Conservation (phyloP, 37 sponge, comb jelly and placozoan genomes). For the Chondrosia reniformis region DNA sequence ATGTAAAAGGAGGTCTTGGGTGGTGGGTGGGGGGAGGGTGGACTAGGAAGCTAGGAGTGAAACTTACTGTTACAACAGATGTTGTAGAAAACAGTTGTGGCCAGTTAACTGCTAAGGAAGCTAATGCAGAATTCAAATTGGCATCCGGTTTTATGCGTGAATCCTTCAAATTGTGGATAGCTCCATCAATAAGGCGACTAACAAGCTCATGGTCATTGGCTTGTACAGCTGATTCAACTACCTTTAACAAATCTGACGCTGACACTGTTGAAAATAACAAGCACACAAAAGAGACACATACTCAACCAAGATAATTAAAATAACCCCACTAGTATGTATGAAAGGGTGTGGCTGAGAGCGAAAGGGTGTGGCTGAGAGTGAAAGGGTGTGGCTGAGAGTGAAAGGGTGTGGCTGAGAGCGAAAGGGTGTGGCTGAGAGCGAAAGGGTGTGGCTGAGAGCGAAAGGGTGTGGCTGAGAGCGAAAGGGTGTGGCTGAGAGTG, state of each 20-base stretch:
- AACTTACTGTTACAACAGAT: constrained; percentile 41
- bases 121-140: constrained; percentile 45
- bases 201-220: constrained; percentile 25
- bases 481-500: no score
- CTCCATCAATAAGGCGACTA: constrained; percentile 30
- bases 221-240: background rate
- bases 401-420: no score
- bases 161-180: constrained; percentile 59
- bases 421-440: no score
- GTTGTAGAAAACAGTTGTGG: constrained; percentile 39
- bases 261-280: background rate
- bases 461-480: no score
- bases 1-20: no score
- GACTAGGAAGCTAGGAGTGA: background rate
- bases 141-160: constrained; percentile 65
- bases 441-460: no score
- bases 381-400: no score
- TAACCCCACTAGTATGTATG: background rate
- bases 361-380: no score
- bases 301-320: constrained; percentile 1
- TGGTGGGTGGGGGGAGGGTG: background rate
- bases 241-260: background rate
- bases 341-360: no score
- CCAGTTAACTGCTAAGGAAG: constrained; percentile 16
- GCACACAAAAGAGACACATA: background rate